Conservation (phyloP, 2,113 vertebrate genomes). For the Spea multiplicata region DNA sequence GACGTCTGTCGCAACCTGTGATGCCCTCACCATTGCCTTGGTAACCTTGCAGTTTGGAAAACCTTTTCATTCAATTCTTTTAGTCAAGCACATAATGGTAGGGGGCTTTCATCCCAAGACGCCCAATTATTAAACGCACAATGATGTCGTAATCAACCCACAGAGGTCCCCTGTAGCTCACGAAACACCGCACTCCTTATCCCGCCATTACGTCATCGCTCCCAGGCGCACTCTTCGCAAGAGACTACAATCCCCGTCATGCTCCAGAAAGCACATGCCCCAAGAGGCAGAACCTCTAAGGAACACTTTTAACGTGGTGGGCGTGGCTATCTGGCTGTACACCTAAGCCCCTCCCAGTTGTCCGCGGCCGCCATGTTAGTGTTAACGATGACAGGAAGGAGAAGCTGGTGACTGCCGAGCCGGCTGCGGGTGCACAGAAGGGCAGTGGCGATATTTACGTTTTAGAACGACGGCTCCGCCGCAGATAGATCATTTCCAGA, state of each 20-base stretch:
- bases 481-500: neutral
- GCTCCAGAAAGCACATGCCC: too few species aligned
- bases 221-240: neutral
- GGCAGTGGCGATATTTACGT: neutral
- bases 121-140: neutral
- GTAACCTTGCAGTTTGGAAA: neutral
- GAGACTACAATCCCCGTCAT: constrained; percentile 11
- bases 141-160: constrained; percentile 7
- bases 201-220: neutral
- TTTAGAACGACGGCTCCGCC: neutral
- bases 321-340: neutral
- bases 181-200: neutral
- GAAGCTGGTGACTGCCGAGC: constrained; percentile 30
- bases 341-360: constrained; percentile 21
- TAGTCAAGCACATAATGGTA: neutral
- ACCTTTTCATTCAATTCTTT: neutral
- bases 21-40: neutral
- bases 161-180: constrained; percentile 21
- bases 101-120: neutral
- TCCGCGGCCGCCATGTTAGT: constrained; percentile 43
- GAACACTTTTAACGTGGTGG: neutral
- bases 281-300: neutral
- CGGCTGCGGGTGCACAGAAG: neutral
- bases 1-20: too few species aligned
- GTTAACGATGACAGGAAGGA: constrained; percentile 42